Evolutionary conservation across 1,140 invertebrate genomes (phyloP).

Genomic region (Drosophila eugracilis): DNA sequence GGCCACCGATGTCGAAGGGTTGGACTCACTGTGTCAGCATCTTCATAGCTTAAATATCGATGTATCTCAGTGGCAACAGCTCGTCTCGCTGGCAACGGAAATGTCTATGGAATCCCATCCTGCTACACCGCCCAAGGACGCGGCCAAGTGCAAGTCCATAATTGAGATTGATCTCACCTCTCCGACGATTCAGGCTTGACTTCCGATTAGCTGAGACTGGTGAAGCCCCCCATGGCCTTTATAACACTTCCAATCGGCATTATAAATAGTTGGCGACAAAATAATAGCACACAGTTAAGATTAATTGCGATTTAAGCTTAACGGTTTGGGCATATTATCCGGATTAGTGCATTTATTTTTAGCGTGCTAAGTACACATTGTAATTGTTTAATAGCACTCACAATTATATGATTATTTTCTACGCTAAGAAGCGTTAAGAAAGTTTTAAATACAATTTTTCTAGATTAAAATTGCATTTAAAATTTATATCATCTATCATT

Average conservation of each 20-base stretch:
- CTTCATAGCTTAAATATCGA: conserved; percentile 15
- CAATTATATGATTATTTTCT: neutral
- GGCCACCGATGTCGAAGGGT: conserved; percentile 1
- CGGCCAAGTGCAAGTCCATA: conserved; percentile 31
- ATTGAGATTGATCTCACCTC: conserved; percentile 69
- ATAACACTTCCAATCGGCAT: neutral
- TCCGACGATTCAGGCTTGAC: conserved; percentile 22
- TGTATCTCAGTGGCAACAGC: conserved; percentile 37
- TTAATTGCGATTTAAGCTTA: neutral
- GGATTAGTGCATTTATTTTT: neutral
- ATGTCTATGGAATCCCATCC: neutral
- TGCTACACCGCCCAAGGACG: conserved; percentile 8
- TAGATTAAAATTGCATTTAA: too few relatives aligned
- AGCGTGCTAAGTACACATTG: neutral
- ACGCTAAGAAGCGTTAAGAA: neutral
- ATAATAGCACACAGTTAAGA: neutral
- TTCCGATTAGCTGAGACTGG: conserved; percentile 12
- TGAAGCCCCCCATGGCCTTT: neutral
- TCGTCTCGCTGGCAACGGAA: conserved; percentile 22
- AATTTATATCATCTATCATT: too few relatives aligned
- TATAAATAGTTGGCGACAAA: conserved; percentile 11
- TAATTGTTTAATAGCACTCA: neutral
- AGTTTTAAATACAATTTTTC: too few relatives aligned
- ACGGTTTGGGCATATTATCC: neutral
- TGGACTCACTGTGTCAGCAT: conserved; percentile 19